Percentiles rank a stretch among this genome's conserved stretches.
Evolutionary conservation across 2,888 invertebrate genomes (phyloP).

Genomic region (Trypoxylon attenuatum): DNA sequence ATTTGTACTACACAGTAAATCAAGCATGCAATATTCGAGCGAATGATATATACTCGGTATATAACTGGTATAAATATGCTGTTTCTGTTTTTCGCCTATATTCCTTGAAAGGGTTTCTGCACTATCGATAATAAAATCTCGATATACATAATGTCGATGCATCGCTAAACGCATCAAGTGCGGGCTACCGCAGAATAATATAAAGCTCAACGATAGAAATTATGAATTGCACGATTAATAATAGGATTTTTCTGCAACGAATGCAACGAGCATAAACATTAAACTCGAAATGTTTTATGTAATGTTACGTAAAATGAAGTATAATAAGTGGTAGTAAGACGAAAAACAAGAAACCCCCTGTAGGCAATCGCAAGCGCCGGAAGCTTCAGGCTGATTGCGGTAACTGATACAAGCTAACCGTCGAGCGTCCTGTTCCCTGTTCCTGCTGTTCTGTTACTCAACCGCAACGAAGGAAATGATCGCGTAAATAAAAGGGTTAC

Average conservation of each 20-base stretch:
- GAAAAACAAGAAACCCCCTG: not conserved
- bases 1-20: too few relatives aligned
- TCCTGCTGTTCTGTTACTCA: too few relatives aligned
- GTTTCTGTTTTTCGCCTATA: not conserved
- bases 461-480: not conserved
- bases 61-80: not conserved
- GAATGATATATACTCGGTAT: not conserved
- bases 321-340: too few relatives aligned
- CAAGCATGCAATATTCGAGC: too few relatives aligned
- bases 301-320: constrained; percentile 27
- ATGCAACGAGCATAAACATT: not conserved
- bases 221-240: constrained; percentile 4
- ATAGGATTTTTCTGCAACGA: not conserved
- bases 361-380: constrained; percentile 34
- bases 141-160: constrained; percentile 21
- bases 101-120: not conserved
- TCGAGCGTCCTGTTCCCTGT: too few relatives aligned
- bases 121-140: constrained; percentile 26
- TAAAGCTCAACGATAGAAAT: too few relatives aligned
- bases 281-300: constrained; percentile 2
- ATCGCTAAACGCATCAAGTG: too few relatives aligned
- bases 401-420: constrained; percentile 21
- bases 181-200: too few relatives aligned
- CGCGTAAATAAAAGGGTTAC: not conserved
- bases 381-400: constrained; percentile 26